Evolutionary conservation across 2,797 vertebrate genomes (phyloP).

Genomic region (Typhlichthys subterraneus): DNA sequence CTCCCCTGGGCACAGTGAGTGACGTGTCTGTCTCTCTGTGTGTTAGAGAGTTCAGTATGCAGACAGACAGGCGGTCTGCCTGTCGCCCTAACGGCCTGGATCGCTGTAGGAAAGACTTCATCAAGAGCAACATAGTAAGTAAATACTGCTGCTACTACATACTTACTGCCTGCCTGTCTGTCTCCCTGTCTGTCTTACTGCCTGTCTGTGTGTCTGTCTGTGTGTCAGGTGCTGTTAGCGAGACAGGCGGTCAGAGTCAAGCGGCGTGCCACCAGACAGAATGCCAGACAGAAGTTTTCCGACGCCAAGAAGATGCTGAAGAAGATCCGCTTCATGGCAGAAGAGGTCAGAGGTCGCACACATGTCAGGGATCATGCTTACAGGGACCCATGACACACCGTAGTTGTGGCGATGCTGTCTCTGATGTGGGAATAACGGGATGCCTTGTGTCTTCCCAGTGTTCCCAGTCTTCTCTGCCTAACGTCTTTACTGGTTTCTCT

Average conservation of each 20-base stretch:
- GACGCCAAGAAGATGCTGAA: constrained; percentile 80
- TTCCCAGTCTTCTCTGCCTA: too few species aligned
- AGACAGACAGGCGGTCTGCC: constrained; percentile 79
- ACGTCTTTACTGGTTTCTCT: not conserved
- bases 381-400: too few species aligned
- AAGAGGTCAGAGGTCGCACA: constrained; percentile 80
- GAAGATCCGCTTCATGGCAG: constrained; percentile 80
- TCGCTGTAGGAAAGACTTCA: constrained; percentile 78
- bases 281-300: constrained; percentile 76
- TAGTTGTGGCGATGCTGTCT: too few species aligned
- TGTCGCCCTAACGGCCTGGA: constrained; percentile 86
- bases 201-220: constrained; percentile 8
- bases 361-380: not conserved
- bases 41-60: constrained; percentile 83
- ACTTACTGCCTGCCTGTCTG: not conserved
- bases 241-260: constrained; percentile 81
- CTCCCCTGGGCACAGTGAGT: too few species aligned
- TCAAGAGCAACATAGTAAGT: constrained; percentile 85
- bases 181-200: not conserved
- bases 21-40: constrained; percentile 7
- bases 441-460: too few species aligned
- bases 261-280: constrained; percentile 70
- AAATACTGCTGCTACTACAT: not conserved
- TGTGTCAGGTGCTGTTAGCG: constrained; percentile 76
- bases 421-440: too few species aligned